phyloP scores from a whole-genome alignment of 2,797 vertebrate species.

The Halcyon leucocephala region DNA sequence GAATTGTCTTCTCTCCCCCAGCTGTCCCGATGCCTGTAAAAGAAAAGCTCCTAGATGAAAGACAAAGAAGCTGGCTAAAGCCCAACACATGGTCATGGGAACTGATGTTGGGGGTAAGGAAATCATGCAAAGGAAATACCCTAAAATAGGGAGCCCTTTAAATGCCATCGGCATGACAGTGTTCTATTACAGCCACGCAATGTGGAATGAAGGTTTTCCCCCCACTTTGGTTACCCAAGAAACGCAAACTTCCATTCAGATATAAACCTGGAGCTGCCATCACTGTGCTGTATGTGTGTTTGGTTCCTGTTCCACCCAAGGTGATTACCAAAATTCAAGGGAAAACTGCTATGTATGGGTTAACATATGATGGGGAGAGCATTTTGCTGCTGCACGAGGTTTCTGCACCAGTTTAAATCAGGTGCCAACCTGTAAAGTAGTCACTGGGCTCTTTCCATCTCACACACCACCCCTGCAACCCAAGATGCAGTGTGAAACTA shows the following conservation, averaged over 20 bases:
- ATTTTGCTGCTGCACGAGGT: neutral
- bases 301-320: neutral
- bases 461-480: neutral
- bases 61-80: conserved; percentile 13
- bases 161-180: fast-evolving
- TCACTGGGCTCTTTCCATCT: neutral
- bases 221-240: neutral
- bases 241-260: neutral
- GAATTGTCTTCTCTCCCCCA: neutral
- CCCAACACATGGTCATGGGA: neutral
- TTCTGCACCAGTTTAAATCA: neutral
- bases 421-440: neutral
- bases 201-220: fast-evolving
- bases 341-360: fast-evolving
- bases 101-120: neutral
- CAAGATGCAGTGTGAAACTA: neutral
- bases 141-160: neutral
- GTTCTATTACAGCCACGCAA: neutral
- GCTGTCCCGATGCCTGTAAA: neutral
- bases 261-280: neutral
- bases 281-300: neutral
- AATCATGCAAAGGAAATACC: neutral
- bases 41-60: conserved; percentile 13
- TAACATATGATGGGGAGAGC: neutral
- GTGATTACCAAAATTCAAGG: neutral